phyloP scores from a whole-genome alignment of 2,888 invertebrate species.

The Acanthococcus lagerstroemiae region DNA sequence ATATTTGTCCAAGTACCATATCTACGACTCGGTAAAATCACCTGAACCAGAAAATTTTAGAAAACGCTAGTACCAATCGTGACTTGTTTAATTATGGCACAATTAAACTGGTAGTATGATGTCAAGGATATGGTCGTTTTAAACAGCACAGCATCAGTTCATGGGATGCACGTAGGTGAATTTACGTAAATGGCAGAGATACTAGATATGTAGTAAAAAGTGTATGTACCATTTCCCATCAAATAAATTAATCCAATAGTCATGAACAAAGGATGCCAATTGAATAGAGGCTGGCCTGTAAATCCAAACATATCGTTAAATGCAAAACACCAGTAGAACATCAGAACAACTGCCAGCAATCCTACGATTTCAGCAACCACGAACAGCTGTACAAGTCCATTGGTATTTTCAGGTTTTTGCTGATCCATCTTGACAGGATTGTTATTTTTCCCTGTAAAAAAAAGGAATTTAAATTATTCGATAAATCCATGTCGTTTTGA shows the following conservation, averaged over 20 bases:
- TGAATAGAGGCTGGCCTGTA: conserved; percentile 49
- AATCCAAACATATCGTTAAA: conserved; percentile 30
- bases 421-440: background rate
- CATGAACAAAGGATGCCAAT: conserved; percentile 84
- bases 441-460: background rate
- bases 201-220: background rate
- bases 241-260: conserved; percentile 66
- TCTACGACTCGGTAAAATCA: no score
- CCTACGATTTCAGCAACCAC: conserved; percentile 25
- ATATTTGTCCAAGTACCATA: no score
- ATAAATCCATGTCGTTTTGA: no score
- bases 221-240: conserved; percentile 64
- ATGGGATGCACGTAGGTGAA: no score
- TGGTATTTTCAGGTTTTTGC: background rate
- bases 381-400: conserved; percentile 1
- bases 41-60: no score
- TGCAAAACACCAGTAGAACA: conserved; percentile 27
- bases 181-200: no score
- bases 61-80: no score
- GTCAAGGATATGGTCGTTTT: no score
- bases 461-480: no score
- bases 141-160: no score
- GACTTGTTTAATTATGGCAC: no score
- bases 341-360: conserved; percentile 3
- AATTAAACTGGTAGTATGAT: no score